phyloP scores from a whole-genome alignment of 2,888 invertebrate species.

The Pherbina coryleti region DNA sequence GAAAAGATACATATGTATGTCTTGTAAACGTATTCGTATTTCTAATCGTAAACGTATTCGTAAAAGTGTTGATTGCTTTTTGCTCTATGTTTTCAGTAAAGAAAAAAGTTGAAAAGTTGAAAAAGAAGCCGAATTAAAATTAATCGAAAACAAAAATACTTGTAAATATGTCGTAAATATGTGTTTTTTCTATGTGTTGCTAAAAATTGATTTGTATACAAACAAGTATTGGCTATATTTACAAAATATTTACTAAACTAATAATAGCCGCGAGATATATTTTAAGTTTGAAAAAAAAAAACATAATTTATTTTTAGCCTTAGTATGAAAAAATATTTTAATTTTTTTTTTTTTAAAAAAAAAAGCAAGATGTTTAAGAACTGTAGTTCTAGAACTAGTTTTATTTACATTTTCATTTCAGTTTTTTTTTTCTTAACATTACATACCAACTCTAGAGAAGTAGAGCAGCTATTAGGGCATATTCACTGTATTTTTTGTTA shows the following conservation, averaged over 20 bases:
- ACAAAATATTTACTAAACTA: background rate
- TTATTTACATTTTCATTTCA: background rate
- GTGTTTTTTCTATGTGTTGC: constrained; percentile 37
- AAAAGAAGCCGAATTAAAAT: background rate
- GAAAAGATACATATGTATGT: constrained; percentile 35
- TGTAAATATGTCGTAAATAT: constrained; percentile 30
- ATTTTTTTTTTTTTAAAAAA: background rate
- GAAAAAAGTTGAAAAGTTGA: background rate
- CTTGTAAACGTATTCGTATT: constrained; percentile 27
- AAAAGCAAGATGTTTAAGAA: background rate
- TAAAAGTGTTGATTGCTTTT: constrained; percentile 30
- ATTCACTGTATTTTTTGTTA: too few relatives aligned
- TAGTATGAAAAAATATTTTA: background rate
- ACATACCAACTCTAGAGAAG: too few relatives aligned
- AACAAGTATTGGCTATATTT: background rate
- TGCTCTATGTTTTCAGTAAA: constrained; percentile 19
- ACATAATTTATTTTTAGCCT: too few relatives aligned
- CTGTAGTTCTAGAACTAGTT: background rate
- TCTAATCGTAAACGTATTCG: constrained; percentile 23
- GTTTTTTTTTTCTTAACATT: background rate
- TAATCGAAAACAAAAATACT: background rate
- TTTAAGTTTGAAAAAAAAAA: background rate
- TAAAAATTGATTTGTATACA: background rate
- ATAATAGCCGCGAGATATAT: background rate
- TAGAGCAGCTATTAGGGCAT: too few relatives aligned